Percentiles rank a stretch among this genome's conserved stretches.
Evolutionary conservation across 2,113 vertebrate species (phyloP).

Genomic region (Epinephelus lanceolatus): DNA sequence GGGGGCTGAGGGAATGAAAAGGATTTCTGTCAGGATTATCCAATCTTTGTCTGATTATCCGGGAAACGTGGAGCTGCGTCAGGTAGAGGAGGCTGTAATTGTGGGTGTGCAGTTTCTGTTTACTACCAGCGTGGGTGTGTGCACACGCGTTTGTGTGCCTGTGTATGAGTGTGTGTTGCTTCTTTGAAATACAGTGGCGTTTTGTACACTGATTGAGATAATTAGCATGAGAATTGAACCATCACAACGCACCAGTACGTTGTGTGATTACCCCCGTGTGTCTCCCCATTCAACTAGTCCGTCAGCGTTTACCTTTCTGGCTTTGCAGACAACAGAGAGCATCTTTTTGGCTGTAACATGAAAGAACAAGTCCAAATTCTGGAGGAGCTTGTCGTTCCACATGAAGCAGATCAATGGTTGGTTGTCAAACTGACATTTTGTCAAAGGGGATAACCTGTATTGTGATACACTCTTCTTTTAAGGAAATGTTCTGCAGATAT

Average conservation of each 20-base stretch:
- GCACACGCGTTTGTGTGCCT: neutral
- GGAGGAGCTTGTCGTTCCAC: conserved; percentile 40
- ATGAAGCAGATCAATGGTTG: conserved; percentile 67
- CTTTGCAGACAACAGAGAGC: conserved; percentile 30
- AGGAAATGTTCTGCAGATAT: conserved; percentile 31
- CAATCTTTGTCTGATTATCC: conserved; percentile 76
- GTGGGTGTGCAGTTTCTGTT: conserved; percentile 65
- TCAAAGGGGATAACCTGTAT: conserved; percentile 45
- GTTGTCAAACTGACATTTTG: conserved; percentile 64
- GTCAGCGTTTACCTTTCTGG: conserved; percentile 55
- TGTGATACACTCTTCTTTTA: conserved; percentile 37
- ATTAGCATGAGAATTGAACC: conserved; percentile 86
- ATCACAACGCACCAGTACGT: conserved; percentile 74
- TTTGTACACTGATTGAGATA: conserved; percentile 79
- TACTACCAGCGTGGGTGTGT: conserved; percentile 28
- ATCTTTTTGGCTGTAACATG: conserved; percentile 58
- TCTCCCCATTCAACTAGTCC: conserved; percentile 53
- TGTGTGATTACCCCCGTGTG: conserved; percentile 75
- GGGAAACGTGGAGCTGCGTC: conserved; percentile 67
- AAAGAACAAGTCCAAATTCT: conserved; percentile 64
- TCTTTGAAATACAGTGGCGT: conserved; percentile 67
- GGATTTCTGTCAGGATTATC: conserved; percentile 80
- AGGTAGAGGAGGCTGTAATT: conserved; percentile 74
- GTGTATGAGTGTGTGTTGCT: conserved; percentile 34
- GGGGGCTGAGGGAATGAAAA: conserved; percentile 69